These are phyloP conservation scores for Thyatira batis DNA, from an alignment of 2,888 invertebrate species.

Conservation along the genomic window DNA sequence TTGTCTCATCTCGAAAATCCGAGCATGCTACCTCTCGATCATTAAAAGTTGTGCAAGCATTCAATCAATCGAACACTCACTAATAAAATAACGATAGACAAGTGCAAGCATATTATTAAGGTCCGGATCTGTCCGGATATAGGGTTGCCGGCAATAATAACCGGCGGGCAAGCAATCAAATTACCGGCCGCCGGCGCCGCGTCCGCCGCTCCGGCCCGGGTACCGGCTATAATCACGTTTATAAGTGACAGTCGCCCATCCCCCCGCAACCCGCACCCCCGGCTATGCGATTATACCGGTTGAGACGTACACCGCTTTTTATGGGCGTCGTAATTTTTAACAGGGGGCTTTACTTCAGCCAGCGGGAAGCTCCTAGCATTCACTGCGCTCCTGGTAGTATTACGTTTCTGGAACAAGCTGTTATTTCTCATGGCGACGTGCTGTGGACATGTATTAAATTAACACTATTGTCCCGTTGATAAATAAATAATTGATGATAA, in stretches of 20 bases:
- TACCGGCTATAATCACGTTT: conserved; percentile 49
- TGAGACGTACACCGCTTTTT: conserved; percentile 23
- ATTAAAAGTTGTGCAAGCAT: conserved; percentile 12
- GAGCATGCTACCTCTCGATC: too few relatives aligned
- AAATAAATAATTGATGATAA: too few relatives aligned
- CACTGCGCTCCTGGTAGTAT: neutral
- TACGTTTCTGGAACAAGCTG: neutral
- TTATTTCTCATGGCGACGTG: neutral
- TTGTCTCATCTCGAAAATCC: too few relatives aligned
- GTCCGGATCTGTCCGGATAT: conserved; percentile 58
- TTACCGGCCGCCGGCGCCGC: conserved; percentile 43
- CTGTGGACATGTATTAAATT: neutral
- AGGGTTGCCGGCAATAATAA: conserved; percentile 55
- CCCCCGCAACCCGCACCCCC: conserved; percentile 16
- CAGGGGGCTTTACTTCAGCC: conserved; percentile 11
- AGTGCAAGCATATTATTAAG: conserved; percentile 47
- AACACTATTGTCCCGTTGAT: neutral
- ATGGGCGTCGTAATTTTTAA: conserved; percentile 38
- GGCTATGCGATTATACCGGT: conserved; percentile 24
- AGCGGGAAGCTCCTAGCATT: neutral
- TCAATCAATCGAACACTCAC: conserved; percentile 21
- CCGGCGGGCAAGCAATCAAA: conserved; percentile 58
- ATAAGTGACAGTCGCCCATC: conserved; percentile 35
- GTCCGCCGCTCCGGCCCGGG: conserved; percentile 15
- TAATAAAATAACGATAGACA: conserved; percentile 44